Evolutionary conservation across 2,113 vertebrate species (phyloP).

Genomic region (Dolichallabes microphthalmus): DNA sequence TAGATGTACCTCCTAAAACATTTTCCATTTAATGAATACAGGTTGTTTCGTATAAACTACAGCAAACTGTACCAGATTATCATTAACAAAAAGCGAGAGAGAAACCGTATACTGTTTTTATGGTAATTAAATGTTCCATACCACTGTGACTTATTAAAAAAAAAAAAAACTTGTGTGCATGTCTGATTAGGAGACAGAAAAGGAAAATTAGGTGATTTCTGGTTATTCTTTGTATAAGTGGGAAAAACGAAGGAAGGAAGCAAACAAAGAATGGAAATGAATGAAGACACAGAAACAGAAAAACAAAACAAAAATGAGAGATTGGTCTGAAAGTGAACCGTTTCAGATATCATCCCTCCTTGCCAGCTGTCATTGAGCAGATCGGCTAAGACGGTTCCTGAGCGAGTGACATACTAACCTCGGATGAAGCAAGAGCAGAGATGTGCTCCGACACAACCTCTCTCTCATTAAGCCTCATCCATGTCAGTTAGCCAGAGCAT

Average conservation of each 20-base stretch:
- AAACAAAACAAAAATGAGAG: background rate
- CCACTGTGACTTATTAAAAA: background rate
- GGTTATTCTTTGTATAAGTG: too few relatives aligned
- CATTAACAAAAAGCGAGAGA: background rate
- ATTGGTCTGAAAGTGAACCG: background rate
- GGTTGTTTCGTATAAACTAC: too few relatives aligned
- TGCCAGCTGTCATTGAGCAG: slow-evolving; percentile 58
- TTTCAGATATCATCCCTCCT: slow-evolving; percentile 36
- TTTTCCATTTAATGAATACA: background rate
- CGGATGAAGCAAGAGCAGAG: slow-evolving; percentile 39
- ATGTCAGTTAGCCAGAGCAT: slow-evolving; percentile 38
- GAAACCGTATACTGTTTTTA: background rate
- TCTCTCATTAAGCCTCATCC: slow-evolving; percentile 29
- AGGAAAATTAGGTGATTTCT: background rate
- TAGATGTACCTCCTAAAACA: background rate
- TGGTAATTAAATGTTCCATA: background rate
- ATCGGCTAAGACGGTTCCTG: slow-evolving; percentile 57
- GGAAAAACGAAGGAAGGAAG: background rate
- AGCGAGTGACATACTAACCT: slow-evolving; percentile 55
- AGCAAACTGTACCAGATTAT: too few relatives aligned
- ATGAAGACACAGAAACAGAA: background rate
- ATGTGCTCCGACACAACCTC: slow-evolving; percentile 26
- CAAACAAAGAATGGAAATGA: background rate
- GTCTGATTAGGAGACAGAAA: background rate
- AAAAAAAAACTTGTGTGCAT: too few relatives aligned